A percentile compares a stretch with the other conserved stretches of the same genome.
These are phyloP conservation scores for Zalophus californianus DNA, from an alignment of 2,797 vertebrate genomes.

Conservation along the genomic window DNA sequence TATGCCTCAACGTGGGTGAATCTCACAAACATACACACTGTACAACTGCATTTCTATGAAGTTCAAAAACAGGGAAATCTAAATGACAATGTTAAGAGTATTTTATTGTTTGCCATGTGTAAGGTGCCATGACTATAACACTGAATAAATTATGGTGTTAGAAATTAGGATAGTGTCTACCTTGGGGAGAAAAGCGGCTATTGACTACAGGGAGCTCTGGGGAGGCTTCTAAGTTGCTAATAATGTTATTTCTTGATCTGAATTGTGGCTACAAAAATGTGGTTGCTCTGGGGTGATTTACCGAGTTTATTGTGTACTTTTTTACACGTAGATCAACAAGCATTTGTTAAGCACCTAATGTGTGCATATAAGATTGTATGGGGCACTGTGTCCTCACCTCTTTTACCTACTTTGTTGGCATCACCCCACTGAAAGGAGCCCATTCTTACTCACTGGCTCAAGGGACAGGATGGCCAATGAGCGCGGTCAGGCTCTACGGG, in stretches of 20 bases:
- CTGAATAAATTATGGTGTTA: not conserved
- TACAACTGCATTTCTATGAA: not conserved
- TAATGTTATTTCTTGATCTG: not conserved
- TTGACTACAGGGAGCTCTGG: not conserved
- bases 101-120: not conserved
- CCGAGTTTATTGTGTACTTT: not conserved
- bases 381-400: not conserved
- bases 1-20: not conserved
- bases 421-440: not conserved
- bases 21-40: not conserved
- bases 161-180: not conserved
- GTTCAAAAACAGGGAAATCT: not conserved
- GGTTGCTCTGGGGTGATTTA: not conserved
- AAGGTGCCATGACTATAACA: not conserved
- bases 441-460: not conserved
- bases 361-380: not conserved
- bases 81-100: not conserved
- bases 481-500: not conserved
- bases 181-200: not conserved
- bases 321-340: not conserved
- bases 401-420: not conserved
- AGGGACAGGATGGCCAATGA: not conserved
- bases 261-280: not conserved
- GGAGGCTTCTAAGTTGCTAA: not conserved
- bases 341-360: not conserved